Conservation (phyloP, 2,888 invertebrate species). For the Crocallis elinguaria region DNA sequence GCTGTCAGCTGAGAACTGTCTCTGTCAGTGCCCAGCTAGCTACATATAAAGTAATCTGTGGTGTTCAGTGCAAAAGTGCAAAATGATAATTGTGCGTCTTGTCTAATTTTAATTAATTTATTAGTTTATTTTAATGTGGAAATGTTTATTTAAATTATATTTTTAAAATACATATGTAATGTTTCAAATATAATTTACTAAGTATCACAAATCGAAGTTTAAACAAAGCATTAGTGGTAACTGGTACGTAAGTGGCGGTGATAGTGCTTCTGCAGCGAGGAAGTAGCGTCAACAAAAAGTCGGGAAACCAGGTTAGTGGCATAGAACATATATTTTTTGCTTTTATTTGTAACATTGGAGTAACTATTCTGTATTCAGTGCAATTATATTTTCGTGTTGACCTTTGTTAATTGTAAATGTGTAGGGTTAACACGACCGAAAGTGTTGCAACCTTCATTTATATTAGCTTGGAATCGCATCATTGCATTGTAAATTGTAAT, state of each 20-base stretch:
- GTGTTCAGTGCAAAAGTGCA: too few relatives aligned
- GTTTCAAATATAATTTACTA: too few relatives aligned
- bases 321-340: conserved; percentile 22
- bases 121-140: too few relatives aligned
- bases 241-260: neutral
- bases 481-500: too few relatives aligned
- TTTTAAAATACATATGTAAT: too few relatives aligned
- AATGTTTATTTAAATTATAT: too few relatives aligned
- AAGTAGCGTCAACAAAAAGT: conserved; percentile 39
- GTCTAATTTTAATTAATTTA: too few relatives aligned
- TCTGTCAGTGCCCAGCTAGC: too few relatives aligned
- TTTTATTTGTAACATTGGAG: neutral
- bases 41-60: too few relatives aligned
- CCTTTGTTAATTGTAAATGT: neutral
- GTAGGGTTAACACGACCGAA: neutral
- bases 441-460: neutral
- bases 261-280: conserved; percentile 3
- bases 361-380: neutral
- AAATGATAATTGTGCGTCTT: neutral
- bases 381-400: neutral
- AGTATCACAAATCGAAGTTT: neutral
- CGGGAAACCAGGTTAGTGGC: conserved; percentile 57
- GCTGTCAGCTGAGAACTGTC: too few relatives aligned
- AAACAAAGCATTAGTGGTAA: neutral
- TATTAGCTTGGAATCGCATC: too few relatives aligned